Evolutionary conservation across 2,113 vertebrate genomes (phyloP), one percentile per base, ranked within the genome.

Genomic region (Erinaceus europaeus): DNA sequence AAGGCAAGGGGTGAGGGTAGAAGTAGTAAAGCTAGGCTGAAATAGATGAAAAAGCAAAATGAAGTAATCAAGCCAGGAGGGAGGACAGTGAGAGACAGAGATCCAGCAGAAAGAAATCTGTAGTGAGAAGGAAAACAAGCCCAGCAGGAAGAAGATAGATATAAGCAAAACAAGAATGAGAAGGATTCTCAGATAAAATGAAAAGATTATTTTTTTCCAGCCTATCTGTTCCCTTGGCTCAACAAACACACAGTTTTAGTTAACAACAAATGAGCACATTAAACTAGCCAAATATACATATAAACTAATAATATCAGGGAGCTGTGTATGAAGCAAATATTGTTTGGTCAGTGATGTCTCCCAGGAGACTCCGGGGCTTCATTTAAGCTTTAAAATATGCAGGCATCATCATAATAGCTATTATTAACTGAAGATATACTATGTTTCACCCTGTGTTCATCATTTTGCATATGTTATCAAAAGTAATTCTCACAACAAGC

Each of bases 111-210:
- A 85, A 64, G 73, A 44, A 44, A 86, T 2, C 9, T 6, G 11
- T n/a, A 80, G 46, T 71, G 77, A 53, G 48, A 53, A 44, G 65
- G 48, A 75, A 89, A 90, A 38, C 67, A 86, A 61, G 42, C 80
- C 42, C 92, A 92, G 82, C n/a, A 1, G 91, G 78, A 62, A 89
- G 81, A 92, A 84, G 77, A 89, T 34, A 82, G 59, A 87, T 59
- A 36, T 32, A 82, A 89, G 82, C 78, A 46, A 84, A 87, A n/a
- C 50, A 78, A 93, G 65, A 76, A 2, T 73, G 78, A 94, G 74
- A 69, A 32, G 71, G 72, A 79, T 57, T 84, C 46, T 92, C 72
- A n/a, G 48, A 85, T 61, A 68, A 94, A 94, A 83, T 79, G 62
- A 89, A 89, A 65, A 67, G 36, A 65, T 20, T 38, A 32, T 62